Evolutionary conservation across 2,888 invertebrate species (phyloP).

Genomic region (Liopterus haemorrhoidalis): DNA sequence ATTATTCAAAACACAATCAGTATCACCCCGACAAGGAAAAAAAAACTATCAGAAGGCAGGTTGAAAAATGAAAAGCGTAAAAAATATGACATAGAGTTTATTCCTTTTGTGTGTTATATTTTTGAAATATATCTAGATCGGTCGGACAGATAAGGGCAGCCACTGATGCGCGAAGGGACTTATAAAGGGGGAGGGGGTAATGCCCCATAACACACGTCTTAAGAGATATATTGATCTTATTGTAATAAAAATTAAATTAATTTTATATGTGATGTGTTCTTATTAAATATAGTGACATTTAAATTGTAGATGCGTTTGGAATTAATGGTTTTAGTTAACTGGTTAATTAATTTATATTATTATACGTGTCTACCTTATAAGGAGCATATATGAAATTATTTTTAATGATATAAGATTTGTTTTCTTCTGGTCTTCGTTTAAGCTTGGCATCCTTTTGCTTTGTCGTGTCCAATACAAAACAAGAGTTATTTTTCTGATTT

Average conservation of each 20-base stretch:
- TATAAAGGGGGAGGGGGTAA: conserved; percentile 4
- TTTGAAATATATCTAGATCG: conserved; percentile 41
- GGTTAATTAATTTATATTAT: neutral
- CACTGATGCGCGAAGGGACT: conserved; percentile 18
- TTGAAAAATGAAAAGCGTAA: conserved; percentile 46
- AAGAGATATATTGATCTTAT: no score
- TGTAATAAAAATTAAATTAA: no score
- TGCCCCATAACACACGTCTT: no score
- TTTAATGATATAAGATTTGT: no score
- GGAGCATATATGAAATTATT: neutral
- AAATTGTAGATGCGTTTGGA: no score
- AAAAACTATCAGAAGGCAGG: conserved; percentile 27
- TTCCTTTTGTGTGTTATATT: conserved; percentile 41
- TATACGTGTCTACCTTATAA: neutral
- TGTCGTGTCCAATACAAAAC: no score
- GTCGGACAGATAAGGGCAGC: conserved; percentile 41
- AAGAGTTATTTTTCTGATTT: no score
- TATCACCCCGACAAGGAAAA: conserved; percentile 25
- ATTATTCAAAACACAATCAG: conserved; percentile 42
- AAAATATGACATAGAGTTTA: conserved; percentile 45
- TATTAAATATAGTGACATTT: no score
- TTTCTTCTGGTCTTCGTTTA: no score
- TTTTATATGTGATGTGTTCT: no score
- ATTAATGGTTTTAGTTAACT: neutral
- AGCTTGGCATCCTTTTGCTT: no score